phyloP scores from a whole-genome alignment of 2,888 invertebrate species.

The Ariolimax columbianus region DNA sequence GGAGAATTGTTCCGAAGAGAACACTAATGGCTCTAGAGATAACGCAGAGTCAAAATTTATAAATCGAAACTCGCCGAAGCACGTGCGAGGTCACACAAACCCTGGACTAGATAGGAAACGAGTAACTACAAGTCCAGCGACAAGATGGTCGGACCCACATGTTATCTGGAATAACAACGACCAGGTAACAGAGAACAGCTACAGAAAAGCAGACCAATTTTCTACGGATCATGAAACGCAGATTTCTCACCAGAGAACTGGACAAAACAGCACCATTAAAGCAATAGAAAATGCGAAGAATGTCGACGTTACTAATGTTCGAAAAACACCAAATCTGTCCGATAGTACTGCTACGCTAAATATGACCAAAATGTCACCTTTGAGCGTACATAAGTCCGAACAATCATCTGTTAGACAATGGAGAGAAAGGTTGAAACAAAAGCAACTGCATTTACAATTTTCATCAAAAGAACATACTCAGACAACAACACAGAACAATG shows the following conservation, averaged over 20 bases:
- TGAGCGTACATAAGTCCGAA: background rate
- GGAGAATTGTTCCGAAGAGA: slow-evolving; percentile 1
- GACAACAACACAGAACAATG: background rate
- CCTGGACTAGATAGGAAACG: background rate
- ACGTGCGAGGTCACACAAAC: background rate
- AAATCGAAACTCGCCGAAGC: background rate
- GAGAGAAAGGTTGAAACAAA: slow-evolving; percentile 13
- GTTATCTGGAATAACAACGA: background rate
- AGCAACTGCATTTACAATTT: background rate
- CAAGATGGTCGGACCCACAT: background rate
- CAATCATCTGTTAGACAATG: slow-evolving; percentile 3
- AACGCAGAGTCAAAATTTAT: background rate
- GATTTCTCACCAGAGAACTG: background rate
- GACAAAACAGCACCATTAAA: background rate
- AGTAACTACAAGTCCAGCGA: background rate
- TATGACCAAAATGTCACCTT: background rate
- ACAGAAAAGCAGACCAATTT: background rate
- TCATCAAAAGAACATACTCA: background rate
- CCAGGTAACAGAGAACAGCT: background rate
- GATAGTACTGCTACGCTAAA: background rate
- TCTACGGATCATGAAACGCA: background rate
- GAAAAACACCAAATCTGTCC: background rate
- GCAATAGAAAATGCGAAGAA: background rate
- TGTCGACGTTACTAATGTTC: background rate
- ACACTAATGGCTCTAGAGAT: background rate